phyloP scores from a whole-genome alignment of 2,113 vertebrate species.

The Tragelaphus buxtoni region DNA sequence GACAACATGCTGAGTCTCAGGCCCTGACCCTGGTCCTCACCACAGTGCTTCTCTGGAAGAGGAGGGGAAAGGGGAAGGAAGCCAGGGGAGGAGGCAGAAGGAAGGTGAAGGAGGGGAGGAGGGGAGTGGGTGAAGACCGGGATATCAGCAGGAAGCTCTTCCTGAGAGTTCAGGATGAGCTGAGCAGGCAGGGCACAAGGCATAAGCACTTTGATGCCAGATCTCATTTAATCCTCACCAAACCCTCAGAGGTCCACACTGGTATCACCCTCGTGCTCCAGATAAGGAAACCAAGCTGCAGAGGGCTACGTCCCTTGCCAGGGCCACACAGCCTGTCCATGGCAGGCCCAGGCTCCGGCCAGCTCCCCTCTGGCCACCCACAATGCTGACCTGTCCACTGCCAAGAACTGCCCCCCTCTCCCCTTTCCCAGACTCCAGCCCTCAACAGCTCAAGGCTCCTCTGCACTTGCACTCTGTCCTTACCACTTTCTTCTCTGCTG shows the following conservation, averaged over 20 bases:
- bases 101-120: too few species aligned
- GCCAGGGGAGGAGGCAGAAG: neutral
- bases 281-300: neutral
- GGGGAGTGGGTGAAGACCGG: neutral
- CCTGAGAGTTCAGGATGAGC: neutral
- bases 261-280: neutral
- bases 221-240: neutral
- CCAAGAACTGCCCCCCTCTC: neutral
- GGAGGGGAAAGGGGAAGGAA: neutral
- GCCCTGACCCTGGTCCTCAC: neutral
- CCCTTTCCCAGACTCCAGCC: neutral
- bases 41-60: neutral
- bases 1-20: neutral
- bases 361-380: neutral
- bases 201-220: fast-evolving
- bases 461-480: neutral
- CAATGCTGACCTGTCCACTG: neutral
- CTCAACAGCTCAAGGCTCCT: neutral
- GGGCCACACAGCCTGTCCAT: neutral
- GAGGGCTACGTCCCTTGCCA: neutral
- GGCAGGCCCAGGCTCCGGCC: neutral
- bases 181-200: neutral
- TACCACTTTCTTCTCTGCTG: neutral
- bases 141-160: neutral
- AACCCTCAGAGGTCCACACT: too few species aligned